phyloP scores from a whole-genome alignment of 2,113 vertebrate genomes.

The Cebidichthys violaceus region DNA sequence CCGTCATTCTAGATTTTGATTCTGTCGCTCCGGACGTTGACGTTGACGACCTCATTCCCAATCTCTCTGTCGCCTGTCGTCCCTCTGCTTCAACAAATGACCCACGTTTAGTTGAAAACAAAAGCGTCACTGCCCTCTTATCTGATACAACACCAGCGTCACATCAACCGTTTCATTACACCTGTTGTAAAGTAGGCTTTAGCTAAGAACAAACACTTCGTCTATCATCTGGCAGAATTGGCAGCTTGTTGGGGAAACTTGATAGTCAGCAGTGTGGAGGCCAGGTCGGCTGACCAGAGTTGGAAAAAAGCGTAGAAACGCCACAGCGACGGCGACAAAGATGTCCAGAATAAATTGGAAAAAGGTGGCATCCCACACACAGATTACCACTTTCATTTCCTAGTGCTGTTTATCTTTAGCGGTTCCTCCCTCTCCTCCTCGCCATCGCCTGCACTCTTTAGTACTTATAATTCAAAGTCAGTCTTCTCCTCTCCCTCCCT shows the following conservation, averaged over 20 bases:
- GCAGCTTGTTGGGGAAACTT: background rate
- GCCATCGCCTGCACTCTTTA: conserved; percentile 2
- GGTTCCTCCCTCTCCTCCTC: conserved; percentile 8
- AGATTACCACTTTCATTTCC: conserved; percentile 13
- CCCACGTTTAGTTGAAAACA: background rate
- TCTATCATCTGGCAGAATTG: background rate
- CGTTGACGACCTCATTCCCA: too few species aligned
- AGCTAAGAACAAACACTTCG: too few species aligned
- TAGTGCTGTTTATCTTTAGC: conserved; percentile 9
- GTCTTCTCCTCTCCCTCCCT: conserved; percentile 8
- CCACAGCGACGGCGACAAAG: background rate
- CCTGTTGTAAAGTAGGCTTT: background rate
- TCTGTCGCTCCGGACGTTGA: too few species aligned
- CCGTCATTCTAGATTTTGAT: too few species aligned
- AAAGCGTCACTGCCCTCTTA: background rate
- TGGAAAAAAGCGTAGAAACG: background rate
- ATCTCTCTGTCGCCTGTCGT: background rate
- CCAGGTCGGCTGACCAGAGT: conserved; percentile 21
- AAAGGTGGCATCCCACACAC: conserved; percentile 9
- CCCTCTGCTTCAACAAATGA: background rate
- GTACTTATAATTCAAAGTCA: conserved; percentile 14
- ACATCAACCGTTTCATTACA: background rate
- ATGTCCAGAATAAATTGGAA: background rate
- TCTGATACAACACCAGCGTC: background rate
- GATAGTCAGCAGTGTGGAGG: background rate